Evolutionary conservation across 2,888 invertebrate genomes (phyloP), one percentile per base, ranked within the genome.

Genomic region (Chloroclystis v-ata): DNA sequence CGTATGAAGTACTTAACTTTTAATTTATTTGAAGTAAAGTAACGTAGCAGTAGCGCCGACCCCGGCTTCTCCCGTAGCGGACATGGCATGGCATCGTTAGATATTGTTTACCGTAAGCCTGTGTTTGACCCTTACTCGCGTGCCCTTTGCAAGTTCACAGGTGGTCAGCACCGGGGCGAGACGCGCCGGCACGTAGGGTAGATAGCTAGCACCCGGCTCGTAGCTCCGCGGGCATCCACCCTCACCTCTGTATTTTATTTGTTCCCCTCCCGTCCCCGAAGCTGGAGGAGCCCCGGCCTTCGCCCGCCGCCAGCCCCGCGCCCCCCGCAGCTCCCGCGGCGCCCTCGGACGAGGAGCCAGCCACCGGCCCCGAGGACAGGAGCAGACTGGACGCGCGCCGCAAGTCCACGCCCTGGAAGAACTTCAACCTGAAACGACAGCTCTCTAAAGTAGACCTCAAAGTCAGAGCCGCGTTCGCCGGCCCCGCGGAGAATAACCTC

Each of bases 371-470:
- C 50, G 82, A 57, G 47, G 82, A 68, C 62, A 69, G 67, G 47
- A 59, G 67, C 53, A 80, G 75, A 60, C 81, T 82, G 52, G 90
- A 90, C 66, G 63, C 77, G 28, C 79, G 92, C 52, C 89, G 92
- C 60, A 92, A 92, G 64, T 92, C 92, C 25, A 90, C 91, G 57
- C 78, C 90, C 47, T 94, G 94, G 93, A 94, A 93, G 78, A 91
- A 91, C 51, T 94, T 94, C 85, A 94, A 92, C 76, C 87, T 95
- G 50, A 95, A 95, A 78, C 91, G 94, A 62, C 94, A 95, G 80
- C 89, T 95, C 62, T 94, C 94, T 54, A 93, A 91, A 80, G 95
- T 94, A 59, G 94, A 94, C 72, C 85, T 92, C 65, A 94, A 92
- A 75, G 82, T 93, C 52, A 93, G 93, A 73, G 92, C 91, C 64